Conservation (phyloP, 1,140 invertebrate genomes). For the Solenopsis invicta region DNA sequence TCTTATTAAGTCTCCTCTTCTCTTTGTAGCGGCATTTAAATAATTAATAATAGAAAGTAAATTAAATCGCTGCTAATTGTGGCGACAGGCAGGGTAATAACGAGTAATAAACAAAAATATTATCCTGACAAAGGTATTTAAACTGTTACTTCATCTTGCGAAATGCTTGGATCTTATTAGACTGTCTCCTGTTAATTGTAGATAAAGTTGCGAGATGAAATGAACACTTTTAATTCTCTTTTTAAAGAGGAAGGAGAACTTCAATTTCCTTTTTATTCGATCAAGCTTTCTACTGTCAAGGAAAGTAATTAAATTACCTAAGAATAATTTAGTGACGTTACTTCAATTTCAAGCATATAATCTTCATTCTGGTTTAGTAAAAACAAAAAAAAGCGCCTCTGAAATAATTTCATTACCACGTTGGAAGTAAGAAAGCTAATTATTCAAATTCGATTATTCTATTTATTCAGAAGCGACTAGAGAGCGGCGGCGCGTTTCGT, state of each 20-base stretch:
- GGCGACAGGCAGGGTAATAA: not conserved
- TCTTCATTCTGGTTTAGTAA: not conserved
- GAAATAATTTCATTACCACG: slow-evolving; percentile 12
- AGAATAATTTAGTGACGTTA: not conserved
- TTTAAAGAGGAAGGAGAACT: not conserved
- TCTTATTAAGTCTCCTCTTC: not conserved
- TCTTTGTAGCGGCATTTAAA: not conserved
- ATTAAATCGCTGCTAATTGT: not conserved
- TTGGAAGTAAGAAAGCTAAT: slow-evolving; percentile 1
- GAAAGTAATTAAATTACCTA: slow-evolving; percentile 24
- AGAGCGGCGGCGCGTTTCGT: slow-evolving; percentile 22
- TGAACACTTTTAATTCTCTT: not conserved
- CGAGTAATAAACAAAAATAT: not conserved
- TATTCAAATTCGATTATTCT: slow-evolving; percentile 14
- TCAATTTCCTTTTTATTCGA: not conserved
- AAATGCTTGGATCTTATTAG: not conserved
- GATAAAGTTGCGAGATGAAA: not conserved
- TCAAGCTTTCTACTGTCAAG: not conserved
- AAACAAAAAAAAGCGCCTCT: not conserved
- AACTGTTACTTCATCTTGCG: not conserved
- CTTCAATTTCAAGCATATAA: slow-evolving; percentile 10
- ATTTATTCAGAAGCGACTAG: slow-evolving; percentile 22
- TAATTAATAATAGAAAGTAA: not conserved
- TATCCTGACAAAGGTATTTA: not conserved
- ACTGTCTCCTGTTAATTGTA: not conserved